Evolutionary conservation across 2,113 vertebrate genomes (phyloP).

Genomic region (Asarcornis scutulata): DNA sequence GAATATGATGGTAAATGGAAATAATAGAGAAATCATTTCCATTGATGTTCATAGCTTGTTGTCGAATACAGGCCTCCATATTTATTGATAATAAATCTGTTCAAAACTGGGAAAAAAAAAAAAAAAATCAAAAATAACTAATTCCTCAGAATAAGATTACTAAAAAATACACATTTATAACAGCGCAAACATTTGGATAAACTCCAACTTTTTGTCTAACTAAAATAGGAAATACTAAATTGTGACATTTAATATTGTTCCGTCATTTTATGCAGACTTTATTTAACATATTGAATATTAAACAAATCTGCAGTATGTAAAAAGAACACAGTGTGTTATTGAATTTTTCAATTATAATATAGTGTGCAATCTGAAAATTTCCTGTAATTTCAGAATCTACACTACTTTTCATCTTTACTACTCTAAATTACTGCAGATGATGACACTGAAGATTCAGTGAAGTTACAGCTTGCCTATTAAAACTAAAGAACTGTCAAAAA

Average conservation of each 20-base stretch:
- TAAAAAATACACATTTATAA: neutral
- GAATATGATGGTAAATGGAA: neutral
- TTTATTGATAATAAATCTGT: neutral
- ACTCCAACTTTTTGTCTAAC: neutral
- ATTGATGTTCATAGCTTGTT: neutral
- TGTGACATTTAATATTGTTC: neutral
- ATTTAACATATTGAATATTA: neutral
- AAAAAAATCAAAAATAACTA: neutral
- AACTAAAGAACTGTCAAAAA: neutral
- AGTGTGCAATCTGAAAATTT: neutral
- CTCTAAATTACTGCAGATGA: neutral
- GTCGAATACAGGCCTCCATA: neutral
- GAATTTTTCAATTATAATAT: neutral
- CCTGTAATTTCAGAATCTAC: neutral
- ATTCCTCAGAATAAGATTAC: rapidly evolving
- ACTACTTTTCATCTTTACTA: too few species aligned
- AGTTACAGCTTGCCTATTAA: neutral
- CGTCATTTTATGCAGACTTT: neutral
- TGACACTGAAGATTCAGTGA: neutral
- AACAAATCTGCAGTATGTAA: neutral
- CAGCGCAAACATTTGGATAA: neutral
- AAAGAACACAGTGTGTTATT: neutral
- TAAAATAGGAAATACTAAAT: neutral
- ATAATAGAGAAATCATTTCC: neutral
- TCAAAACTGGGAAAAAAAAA: neutral